Base-by-base conservation (phyloP, 2,888 invertebrate species). In the Escarpia spicata region DNA sequence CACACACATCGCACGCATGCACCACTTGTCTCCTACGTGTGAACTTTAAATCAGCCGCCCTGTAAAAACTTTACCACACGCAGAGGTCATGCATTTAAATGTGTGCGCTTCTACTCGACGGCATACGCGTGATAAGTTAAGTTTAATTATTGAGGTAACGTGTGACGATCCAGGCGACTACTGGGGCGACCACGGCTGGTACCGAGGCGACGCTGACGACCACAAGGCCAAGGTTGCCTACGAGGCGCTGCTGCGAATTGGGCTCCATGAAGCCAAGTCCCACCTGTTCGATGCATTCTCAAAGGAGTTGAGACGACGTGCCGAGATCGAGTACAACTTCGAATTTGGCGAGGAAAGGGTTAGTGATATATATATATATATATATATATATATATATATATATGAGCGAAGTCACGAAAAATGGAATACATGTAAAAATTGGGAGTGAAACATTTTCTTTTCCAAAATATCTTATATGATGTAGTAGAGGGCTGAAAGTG, bases 211-310 rank as follows among this genome's bases (percentile, higher is more conserved):
- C 92, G 92, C 90, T 37, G 91, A 93, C 45, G 95, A 95, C 93
- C 9, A 12, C 0, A 93, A 92, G 1, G 99, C 99, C 0, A 97
- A 97, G 95, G 97, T 97, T 95, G 99, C 99, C 0, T 99, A 98
- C 96, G 98, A 98, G 93, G 98, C 98, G 0, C 97, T 99, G 93
- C 97, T 99, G 92, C 98, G 98, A 0, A 98, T 99, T 93, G 98
- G 98, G 9, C 98, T 99, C 3, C 97, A 98, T 31, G 95, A 96
- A 10, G 96, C 97, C 1, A 95, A 95, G 92, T 98, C 98, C 94
- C 97, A 97, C 90, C 98, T 98, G 95, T 98, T 98, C 96, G 97
- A 97, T 92, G 97, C 98, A 93, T 98, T 98, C 95, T 98, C 98
- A 92, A 97, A 97, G 94, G 97, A 98, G 96, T 98, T 98, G 95